A percentile compares a stretch with the other conserved stretches of the same genome.
Evolutionary conservation across 2,888 invertebrate species (phyloP).

Genomic region (Orchesellides sinensis): DNA sequence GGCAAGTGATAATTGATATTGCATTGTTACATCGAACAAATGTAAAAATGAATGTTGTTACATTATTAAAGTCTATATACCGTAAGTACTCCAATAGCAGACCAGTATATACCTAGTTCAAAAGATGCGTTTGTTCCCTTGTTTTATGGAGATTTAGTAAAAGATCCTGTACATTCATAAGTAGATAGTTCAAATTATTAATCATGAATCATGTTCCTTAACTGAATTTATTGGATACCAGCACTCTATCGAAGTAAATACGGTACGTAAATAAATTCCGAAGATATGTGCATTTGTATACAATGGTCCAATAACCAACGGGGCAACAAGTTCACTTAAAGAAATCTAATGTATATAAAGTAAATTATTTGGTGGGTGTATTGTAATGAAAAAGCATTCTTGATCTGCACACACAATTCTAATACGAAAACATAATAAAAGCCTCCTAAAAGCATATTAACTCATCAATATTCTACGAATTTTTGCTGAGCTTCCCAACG

Average conservation of each 20-base stretch:
- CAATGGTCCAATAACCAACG: constrained; percentile 52
- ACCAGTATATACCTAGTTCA: too few relatives aligned
- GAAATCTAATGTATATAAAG: constrained; percentile 19
- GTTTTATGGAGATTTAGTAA: too few relatives aligned
- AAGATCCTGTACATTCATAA: too few relatives aligned
- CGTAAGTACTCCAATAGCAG: too few relatives aligned
- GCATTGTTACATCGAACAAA: constrained; percentile 1
- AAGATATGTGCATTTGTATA: constrained; percentile 2
- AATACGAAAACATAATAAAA: background rate
- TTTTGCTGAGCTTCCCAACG: constrained; percentile 1
- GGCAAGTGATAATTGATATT: constrained; percentile 55
- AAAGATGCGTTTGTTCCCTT: too few relatives aligned
- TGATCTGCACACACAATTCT: constrained; percentile 13
- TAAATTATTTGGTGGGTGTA: constrained; percentile 11
- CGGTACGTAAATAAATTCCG: too few relatives aligned
- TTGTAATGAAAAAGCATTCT: constrained; percentile 17
- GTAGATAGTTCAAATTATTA: too few relatives aligned
- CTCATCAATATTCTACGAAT: background rate
- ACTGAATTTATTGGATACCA: too few relatives aligned
- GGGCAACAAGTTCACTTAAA: constrained; percentile 52
- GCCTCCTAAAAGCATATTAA: background rate
- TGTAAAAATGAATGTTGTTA: background rate
- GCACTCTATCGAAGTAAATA: too few relatives aligned
- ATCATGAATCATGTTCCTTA: too few relatives aligned
- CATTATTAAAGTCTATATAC: too few relatives aligned